Percentiles rank a stretch among this genome's conserved stretches.
phyloP scores from a whole-genome alignment of 2,113 vertebrate genomes.

The Tichodroma muraria region DNA sequence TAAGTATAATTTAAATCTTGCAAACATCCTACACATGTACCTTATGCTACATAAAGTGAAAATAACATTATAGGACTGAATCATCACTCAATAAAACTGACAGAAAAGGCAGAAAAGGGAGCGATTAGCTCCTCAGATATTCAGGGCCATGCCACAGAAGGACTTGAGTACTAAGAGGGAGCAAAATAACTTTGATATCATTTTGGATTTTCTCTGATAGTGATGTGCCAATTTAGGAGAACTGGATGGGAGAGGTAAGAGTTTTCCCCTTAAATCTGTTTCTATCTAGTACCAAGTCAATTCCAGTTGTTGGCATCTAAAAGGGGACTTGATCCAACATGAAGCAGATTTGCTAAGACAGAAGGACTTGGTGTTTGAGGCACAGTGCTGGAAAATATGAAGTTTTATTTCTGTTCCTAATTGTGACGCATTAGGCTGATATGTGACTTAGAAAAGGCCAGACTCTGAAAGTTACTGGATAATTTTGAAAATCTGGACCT shows the following conservation, averaged over 20 bases:
- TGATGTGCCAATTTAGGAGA: background rate
- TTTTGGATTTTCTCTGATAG: background rate
- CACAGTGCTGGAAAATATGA: background rate
- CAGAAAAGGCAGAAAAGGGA: background rate
- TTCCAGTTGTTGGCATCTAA: background rate
- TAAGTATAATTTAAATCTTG: conserved; percentile 48
- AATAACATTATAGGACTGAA: conserved; percentile 41
- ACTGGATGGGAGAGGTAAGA: background rate
- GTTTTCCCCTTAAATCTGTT: background rate
- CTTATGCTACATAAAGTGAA: conserved; percentile 38
- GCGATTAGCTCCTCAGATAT: background rate
- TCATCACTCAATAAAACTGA: conserved; percentile 32
- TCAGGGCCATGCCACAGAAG: background rate
- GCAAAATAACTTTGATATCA: background rate
- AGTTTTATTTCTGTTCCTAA: background rate
- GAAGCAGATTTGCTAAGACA: background rate
- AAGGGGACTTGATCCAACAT: background rate
- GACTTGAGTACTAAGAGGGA: background rate
- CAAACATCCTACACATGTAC: conserved; percentile 37
- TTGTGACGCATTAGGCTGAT: background rate
- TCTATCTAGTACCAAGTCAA: background rate
- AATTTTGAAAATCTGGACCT: background rate
- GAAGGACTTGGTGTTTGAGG: background rate
- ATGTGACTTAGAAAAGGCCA: background rate
- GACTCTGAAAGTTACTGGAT: background rate